Evolutionary conservation across 2,113 vertebrate genomes (phyloP), one percentile per base, ranked within the genome.

Genomic region (Sigmodon hispidus): DNA sequence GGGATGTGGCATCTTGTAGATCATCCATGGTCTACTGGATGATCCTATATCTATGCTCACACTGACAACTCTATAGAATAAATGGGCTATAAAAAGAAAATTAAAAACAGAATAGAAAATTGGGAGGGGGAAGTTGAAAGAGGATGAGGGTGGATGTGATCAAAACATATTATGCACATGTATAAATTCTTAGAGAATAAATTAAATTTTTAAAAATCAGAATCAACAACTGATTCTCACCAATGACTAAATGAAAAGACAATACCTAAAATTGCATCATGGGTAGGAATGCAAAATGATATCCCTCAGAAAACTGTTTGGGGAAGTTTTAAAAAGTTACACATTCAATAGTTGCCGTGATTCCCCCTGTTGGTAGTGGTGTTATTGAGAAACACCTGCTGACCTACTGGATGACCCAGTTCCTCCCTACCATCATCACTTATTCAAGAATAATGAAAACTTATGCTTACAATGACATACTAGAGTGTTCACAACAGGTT

Each of bases 361-460:
- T 73, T 86, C 40, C 73, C 31, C 84, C 63, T 70, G 48, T 79
- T 13, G 10, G 24, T 73, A 52, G 43, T 31, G 34, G 22, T 50
- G 48, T 72, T 40, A 10, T 67, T 87, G 29, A 69, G 40, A 80
- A 94, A n/a, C n/a, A n/a, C n/a, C n/a, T n/a, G 67, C 13, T n/a
- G 15, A 89, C 65, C 16, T 70, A 55, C 21, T 63, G 17, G 24
- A 81, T 29, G 61, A 87, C 50, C 21, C n/a, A 36, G 43, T 24
- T 57, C 52, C 77, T 85, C 36, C 57, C 55, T 12, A 13, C 10
- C 57, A 83, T 69, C 69, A 24, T 50, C 48, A 65, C 69, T 76
- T 76, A 92, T 10, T 45, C n/a, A 63, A 83, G 26, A 87, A 61
- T 90, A 91, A 80, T 69, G 15, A 69, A 85, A 91, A 86, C 31